Conservation (phyloP, 1,140 invertebrate species). For the Dreissena rostriformis region DNA sequence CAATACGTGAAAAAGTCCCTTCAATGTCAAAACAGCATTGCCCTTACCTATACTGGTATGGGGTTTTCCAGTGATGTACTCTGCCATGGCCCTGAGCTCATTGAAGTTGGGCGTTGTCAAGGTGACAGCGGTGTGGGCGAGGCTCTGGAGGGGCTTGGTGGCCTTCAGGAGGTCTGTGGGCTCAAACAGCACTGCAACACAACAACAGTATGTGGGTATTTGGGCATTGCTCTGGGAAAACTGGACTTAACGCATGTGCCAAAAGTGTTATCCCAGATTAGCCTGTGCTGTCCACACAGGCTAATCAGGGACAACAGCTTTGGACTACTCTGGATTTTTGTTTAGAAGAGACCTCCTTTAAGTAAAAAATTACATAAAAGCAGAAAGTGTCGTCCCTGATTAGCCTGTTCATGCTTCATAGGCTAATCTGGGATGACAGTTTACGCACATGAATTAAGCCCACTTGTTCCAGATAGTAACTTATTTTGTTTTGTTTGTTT, state of each 20-base stretch:
- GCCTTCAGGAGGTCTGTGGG: slow-evolving; percentile 86
- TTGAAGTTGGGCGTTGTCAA: slow-evolving; percentile 88
- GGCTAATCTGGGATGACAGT: not conserved
- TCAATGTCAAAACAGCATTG: not conserved
- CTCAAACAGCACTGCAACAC: slow-evolving; percentile 86
- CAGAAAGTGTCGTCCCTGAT: too few species aligned
- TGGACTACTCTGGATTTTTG: not conserved
- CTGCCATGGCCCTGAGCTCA: slow-evolving; percentile 83
- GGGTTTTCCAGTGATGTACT: not conserved
- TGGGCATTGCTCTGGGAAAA: not conserved
- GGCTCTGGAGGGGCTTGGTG: slow-evolving; percentile 81
- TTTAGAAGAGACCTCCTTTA: not conserved
- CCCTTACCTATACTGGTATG: not conserved
- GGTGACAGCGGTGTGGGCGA: slow-evolving; percentile 82
- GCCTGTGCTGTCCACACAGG: too few species aligned
- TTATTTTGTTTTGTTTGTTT: too few species aligned
- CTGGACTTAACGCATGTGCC: not conserved
- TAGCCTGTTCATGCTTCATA: not conserved
- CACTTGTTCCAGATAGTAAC: too few species aligned
- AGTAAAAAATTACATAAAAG: too few species aligned
- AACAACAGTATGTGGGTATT: slow-evolving; percentile 48
- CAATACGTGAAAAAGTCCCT: not conserved
- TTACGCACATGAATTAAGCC: too few species aligned
- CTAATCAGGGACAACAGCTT: not conserved
- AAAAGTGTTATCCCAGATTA: too few species aligned